phyloP scores from a whole-genome alignment of 2,888 invertebrate species.

The Amiota communis region DNA sequence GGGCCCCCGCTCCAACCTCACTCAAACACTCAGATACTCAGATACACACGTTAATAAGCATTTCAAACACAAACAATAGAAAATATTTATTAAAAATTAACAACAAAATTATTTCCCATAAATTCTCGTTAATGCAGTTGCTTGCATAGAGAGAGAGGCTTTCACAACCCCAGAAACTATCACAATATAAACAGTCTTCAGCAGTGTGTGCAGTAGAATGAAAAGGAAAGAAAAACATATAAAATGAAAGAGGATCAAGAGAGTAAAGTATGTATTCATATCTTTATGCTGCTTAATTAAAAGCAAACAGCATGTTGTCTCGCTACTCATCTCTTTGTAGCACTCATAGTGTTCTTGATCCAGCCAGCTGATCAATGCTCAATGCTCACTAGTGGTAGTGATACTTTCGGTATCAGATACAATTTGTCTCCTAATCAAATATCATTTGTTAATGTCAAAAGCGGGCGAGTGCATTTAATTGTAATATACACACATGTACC shows the following conservation, averaged over 20 bases:
- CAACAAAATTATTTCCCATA: constrained; percentile 65
- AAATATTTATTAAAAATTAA: constrained; percentile 57
- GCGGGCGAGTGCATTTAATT: constrained; percentile 45
- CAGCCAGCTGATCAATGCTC: background rate
- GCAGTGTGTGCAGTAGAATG: background rate
- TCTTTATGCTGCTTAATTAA: constrained; percentile 62
- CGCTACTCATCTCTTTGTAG: background rate
- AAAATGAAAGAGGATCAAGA: background rate
- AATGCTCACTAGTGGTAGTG: background rate
- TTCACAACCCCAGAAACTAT: no score
- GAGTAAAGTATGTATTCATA: background rate
- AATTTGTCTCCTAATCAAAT: constrained; percentile 68
- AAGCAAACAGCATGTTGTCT: constrained; percentile 55
- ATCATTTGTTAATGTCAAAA: constrained; percentile 64
- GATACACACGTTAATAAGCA: constrained; percentile 18
- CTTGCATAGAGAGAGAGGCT: no score
- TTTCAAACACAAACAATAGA: constrained; percentile 35
- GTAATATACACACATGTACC: background rate
- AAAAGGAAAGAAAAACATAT: background rate
- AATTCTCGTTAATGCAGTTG: constrained; percentile 59
- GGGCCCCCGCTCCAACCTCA: background rate
- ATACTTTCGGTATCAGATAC: constrained; percentile 49
- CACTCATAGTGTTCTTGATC: background rate
- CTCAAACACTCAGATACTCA: constrained; percentile 14
- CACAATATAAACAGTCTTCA: no score